phyloP scores from a whole-genome alignment of 2,888 invertebrate genomes.

The Caenorhabditis sp. region DNA sequence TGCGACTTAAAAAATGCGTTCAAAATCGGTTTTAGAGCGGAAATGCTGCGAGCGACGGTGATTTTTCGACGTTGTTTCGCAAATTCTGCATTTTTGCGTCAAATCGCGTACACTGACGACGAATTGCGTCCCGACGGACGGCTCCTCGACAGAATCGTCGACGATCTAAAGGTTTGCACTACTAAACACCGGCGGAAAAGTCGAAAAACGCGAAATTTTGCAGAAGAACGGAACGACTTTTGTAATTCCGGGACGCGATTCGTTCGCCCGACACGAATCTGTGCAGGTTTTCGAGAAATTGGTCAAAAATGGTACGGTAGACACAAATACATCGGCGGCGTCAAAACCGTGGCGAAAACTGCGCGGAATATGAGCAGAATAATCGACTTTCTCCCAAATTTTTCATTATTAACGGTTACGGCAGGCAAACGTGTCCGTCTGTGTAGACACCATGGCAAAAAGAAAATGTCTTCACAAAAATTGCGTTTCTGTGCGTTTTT shows the following conservation, averaged over 20 bases:
- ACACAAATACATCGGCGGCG: too few species aligned
- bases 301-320: slow-evolving; percentile 21
- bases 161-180: slow-evolving; percentile 33
- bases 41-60: slow-evolving; percentile 11
- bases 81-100: slow-evolving; percentile 13
- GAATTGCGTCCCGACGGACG: not conserved
- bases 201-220: slow-evolving; percentile 6
- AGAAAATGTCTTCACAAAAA: too few species aligned
- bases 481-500: not conserved
- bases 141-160: slow-evolving; percentile 28
- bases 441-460: too few species aligned
- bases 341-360: too few species aligned
- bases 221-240: slow-evolving; percentile 37
- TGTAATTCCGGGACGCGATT: slow-evolving; percentile 42
- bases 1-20: too few species aligned
- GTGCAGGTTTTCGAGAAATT: slow-evolving; percentile 30
- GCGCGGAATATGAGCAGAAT: too few species aligned
- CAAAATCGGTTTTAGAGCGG: too few species aligned
- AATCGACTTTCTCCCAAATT: too few species aligned
- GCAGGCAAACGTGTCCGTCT: too few species aligned
- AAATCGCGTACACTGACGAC: slow-evolving; percentile 16
- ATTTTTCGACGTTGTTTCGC: not conserved
- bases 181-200: slow-evolving; percentile 11
- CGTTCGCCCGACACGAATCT: slow-evolving; percentile 40
- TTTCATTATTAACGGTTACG: too few species aligned